Evolutionary conservation across 2,888 invertebrate species (phyloP).

Genomic region (Andrena camellia): DNA sequence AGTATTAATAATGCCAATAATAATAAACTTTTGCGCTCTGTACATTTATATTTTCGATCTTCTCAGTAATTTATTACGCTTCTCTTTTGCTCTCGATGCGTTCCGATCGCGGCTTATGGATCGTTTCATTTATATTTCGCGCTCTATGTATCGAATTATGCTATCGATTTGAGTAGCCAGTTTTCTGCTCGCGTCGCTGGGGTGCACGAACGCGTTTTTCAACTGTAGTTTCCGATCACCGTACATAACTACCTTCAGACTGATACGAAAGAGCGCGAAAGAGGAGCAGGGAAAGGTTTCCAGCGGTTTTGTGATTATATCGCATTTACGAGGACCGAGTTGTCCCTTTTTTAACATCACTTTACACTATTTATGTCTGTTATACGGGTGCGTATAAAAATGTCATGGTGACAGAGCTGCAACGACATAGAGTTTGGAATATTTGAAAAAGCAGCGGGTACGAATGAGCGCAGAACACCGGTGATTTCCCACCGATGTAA

Average conservation of each 20-base stretch:
- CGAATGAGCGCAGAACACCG: too few relatives aligned
- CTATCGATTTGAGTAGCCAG: too few relatives aligned
- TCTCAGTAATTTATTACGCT: background rate
- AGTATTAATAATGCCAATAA: too few relatives aligned
- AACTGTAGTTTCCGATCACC: too few relatives aligned
- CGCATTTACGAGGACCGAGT: background rate
- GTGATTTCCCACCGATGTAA: conserved; percentile 67
- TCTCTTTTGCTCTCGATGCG: background rate
- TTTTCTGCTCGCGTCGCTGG: too few relatives aligned
- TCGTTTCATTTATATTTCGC: background rate
- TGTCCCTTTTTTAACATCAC: background rate
- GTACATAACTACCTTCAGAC: background rate
- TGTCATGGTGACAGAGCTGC: background rate
- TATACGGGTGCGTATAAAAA: background rate
- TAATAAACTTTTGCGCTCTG: too few relatives aligned
- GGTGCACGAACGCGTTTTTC: too few relatives aligned
- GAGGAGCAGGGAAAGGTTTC: background rate
- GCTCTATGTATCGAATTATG: background rate
- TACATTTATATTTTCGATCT: too few relatives aligned
- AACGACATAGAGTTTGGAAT: background rate
- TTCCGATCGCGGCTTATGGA: too few relatives aligned
- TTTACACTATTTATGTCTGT: background rate
- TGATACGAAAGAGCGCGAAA: conserved; percentile 29
- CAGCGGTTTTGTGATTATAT: background rate
- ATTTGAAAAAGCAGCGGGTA: background rate